Evolutionary conservation across 2,113 vertebrate species (phyloP), one percentile per base, ranked within the genome.

Genomic region (Picathartes gymnocephalus): DNA sequence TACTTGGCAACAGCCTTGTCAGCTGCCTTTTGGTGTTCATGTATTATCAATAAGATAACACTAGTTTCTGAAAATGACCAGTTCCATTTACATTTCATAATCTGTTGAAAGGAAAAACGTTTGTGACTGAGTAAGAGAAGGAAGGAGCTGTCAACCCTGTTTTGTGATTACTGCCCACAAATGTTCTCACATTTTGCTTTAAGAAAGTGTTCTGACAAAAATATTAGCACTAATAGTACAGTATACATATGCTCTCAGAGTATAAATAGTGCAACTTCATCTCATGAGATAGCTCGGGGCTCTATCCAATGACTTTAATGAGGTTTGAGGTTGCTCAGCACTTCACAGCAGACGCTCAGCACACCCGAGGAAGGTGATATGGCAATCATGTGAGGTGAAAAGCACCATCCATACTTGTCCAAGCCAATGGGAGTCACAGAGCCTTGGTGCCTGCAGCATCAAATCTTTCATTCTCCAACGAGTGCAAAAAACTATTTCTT

Each of bases 191-290:
- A 97, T 97, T 97, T 96, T 97, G 68, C 94, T 97, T 96, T 96
- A 89, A 96, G 95, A 97, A 97, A 97, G 92, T 94, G 87, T 97
- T 96, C 97, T 97, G 74, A 96, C 96, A 97, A 97, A 98, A 98
- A 98, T 97, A 98, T 98, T 98, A 98, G 95, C 97, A 96, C 97
- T 98, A 97, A 98, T 97, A 97, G 94, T 98, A 98, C 97, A 97
- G 95, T 92, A 92, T 96, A 86, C 97, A 98, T 98, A 98, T 98
- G 97, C 95, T 98, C 95, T 88, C 89, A 54, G 80, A 88, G 94
- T 96, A 97, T 97, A 98, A 98, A 97, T 98, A 97, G 96, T 92
- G 86, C 80, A 88, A 30, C 81, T 97, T 91, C 86, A 96, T 94
- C 94, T 96, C 93, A 86, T 77, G 90, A 96, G 80, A 54, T 84